A percentile compares a stretch with the other conserved stretches of the same genome.
Evolutionary conservation across 2,888 invertebrate genomes (phyloP).

Genomic region (Opisthograptis luteolata): DNA sequence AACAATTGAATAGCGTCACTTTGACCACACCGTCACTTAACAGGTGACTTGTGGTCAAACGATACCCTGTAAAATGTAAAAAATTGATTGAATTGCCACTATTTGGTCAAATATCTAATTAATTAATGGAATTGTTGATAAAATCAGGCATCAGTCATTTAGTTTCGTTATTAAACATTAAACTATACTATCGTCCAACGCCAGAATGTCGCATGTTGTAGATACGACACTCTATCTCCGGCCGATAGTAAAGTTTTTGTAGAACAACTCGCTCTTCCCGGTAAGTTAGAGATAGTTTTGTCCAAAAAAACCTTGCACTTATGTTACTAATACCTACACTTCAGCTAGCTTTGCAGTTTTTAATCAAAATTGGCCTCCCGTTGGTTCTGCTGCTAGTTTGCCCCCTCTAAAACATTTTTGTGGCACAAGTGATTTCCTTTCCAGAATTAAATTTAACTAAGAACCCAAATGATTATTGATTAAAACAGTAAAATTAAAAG

Average conservation of each 20-base stretch:
- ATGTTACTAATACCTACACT: slow-evolving; percentile 45
- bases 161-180: neutral
- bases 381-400: slow-evolving; percentile 46
- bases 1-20: too few species aligned
- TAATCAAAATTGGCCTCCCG: slow-evolving; percentile 39
- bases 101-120: neutral
- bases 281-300: slow-evolving; percentile 34
- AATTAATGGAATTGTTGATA: neutral
- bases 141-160: slow-evolving; percentile 3
- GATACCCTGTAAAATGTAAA: too few species aligned
- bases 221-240: neutral
- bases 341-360: slow-evolving; percentile 52
- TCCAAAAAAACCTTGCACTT: slow-evolving; percentile 47
- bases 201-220: neutral
- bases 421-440: slow-evolving; percentile 12
- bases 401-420: slow-evolving; percentile 20
- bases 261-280: slow-evolving; percentile 9
- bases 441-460: neutral
- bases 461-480: too few species aligned
- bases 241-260: neutral
- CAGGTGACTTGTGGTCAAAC: too few species aligned
- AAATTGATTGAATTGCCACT: neutral
- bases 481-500: too few species aligned
- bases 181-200: neutral
- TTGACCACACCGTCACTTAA: too few species aligned